Evolutionary conservation across 2,797 vertebrate genomes (phyloP).

Genomic region (Numenius phaeopus): DNA sequence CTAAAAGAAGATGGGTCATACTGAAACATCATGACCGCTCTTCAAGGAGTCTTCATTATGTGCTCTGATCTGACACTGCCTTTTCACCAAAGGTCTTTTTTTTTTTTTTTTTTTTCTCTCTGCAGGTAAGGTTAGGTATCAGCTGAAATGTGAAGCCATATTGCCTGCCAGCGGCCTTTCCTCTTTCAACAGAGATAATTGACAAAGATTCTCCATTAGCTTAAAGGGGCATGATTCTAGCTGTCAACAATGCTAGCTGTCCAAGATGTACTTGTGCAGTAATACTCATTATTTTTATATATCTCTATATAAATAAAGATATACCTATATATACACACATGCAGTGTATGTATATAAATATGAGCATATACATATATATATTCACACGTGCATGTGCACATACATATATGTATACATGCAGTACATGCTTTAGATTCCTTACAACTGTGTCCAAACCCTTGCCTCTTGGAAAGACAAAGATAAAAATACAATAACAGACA

Average conservation of each 20-base stretch:
- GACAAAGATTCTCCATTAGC: neutral
- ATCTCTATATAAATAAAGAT: neutral
- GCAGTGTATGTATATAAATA: neutral
- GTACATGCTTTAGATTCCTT: neutral
- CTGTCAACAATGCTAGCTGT: neutral
- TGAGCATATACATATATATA: neutral
- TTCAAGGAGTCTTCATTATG: neutral
- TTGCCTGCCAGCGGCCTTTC: neutral
- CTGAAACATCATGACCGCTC: neutral
- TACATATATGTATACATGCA: neutral
- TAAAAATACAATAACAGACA: slow-evolving; percentile 1
- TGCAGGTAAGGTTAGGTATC: neutral
- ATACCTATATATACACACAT: neutral
- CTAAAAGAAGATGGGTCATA: neutral
- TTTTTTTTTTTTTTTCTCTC: neutral
- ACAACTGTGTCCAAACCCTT: neutral
- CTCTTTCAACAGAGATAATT: neutral
- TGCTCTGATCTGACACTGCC: neutral
- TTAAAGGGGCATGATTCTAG: neutral
- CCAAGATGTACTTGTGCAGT: neutral
- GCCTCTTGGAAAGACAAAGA: slow-evolving; percentile 15
- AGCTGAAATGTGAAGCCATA: neutral
- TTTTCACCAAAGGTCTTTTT: neutral
- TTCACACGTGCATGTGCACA: neutral
- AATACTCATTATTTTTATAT: neutral